These are phyloP conservation scores for Mesorhabditis sp. DNA, from an alignment of 2,888 invertebrate species.

Conservation along the genomic window DNA sequence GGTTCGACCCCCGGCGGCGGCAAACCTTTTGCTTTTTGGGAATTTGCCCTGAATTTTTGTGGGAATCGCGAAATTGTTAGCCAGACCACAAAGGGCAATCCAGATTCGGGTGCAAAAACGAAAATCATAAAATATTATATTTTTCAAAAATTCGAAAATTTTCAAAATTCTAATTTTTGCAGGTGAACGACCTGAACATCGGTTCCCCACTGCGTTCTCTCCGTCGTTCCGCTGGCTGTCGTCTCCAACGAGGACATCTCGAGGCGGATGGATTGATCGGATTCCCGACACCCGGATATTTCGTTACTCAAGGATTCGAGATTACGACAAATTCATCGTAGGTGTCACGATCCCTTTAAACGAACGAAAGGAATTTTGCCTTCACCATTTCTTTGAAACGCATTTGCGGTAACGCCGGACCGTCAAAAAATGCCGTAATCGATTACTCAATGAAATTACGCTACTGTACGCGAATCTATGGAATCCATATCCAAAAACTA, in stretches of 20 bases:
- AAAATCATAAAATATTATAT: no score
- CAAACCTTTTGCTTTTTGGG: no score
- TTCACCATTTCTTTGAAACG: neutral
- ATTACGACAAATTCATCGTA: slow-evolving; percentile 47
- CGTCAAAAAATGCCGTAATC: no score
- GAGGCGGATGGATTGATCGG: slow-evolving; percentile 44
- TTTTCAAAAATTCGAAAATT: no score
- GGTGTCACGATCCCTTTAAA: slow-evolving; percentile 19
- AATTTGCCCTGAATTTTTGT: no score
- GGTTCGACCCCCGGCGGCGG: no score
- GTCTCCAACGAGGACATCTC: slow-evolving; percentile 21
- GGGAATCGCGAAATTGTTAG: no score
- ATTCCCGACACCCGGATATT: slow-evolving; percentile 49
- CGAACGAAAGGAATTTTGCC: neutral
- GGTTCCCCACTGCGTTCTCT: slow-evolving; percentile 47
- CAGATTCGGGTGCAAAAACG: no score
- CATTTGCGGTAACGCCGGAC: neutral
- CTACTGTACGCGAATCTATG: neutral
- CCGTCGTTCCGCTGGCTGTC: slow-evolving; percentile 47
- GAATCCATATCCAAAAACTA: neutral
- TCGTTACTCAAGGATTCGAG: slow-evolving; percentile 45
- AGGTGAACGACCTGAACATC: slow-evolving; percentile 49
- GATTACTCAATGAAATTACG: neutral
- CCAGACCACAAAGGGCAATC: no score
- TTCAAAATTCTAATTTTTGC: no score